A percentile compares a stretch with the other conserved stretches of the same genome.
Conservation (phyloP, 1,140 invertebrate species). For the Drosophila aff. region DNA sequence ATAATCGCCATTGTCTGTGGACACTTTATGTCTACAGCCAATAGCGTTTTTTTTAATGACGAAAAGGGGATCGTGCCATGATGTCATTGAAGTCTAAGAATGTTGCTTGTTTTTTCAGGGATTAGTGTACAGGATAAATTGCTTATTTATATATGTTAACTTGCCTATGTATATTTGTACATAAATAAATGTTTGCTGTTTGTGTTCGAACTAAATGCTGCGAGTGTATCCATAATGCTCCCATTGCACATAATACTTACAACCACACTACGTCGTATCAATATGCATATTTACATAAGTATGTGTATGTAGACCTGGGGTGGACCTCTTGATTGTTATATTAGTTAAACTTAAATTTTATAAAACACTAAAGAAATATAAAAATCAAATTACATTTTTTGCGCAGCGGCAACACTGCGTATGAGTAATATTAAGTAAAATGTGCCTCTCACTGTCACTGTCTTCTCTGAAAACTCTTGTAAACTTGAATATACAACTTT, state of each 20-base stretch:
- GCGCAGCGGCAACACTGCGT: conserved; percentile 1
- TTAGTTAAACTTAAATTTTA: neutral
- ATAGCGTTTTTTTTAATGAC: neutral
- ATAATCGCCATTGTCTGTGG: conserved; percentile 20
- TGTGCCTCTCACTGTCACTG: no score
- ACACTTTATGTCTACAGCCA: conserved; percentile 12
- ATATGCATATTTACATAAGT: conserved; percentile 41
- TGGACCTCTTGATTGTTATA: conserved; percentile 6
- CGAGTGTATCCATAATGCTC: conserved; percentile 35
- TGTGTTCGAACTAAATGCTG: conserved; percentile 23
- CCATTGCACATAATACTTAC: conserved; percentile 62
- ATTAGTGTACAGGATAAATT: conserved; percentile 3
- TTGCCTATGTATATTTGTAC: conserved; percentile 19
- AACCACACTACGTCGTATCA: conserved; percentile 63
- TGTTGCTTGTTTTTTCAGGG: conserved; percentile 20
- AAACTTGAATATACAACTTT: neutral
- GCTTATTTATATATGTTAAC: conserved; percentile 26
- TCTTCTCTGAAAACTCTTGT: neutral
- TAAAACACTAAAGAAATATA: neutral
- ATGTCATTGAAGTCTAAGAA: neutral
- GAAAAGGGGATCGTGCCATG: conserved; percentile 1
- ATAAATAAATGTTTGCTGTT: conserved; percentile 39
- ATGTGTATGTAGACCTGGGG: conserved; percentile 37
- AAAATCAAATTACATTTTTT: neutral
- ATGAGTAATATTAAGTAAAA: neutral